Conservation (phyloP, 1,140 invertebrate species). For the roundworm (Caenorhabditis elegans) region WBcel235 BX284606.5:5496001-5496500, state of each 20-base stretch:
- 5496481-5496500: too few relatives aligned
- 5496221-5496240: background rate
- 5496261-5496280: too few relatives aligned
- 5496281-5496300: too few relatives aligned
- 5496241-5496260: background rate
- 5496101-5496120: background rate
- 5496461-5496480: too few relatives aligned
- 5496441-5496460: too few relatives aligned
- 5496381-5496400: constrained; percentile 54
- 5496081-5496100: background rate
- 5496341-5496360: constrained; percentile 53
- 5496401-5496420: background rate
- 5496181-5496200: too few relatives aligned
- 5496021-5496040: background rate
- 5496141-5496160: background rate
- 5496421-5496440: too few relatives aligned
- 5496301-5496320: background rate
- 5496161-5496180: too few relatives aligned
- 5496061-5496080: background rate
- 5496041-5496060: background rate
- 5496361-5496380: constrained; percentile 66
- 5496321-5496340: background rate
- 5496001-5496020: background rate
- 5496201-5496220: background rate
- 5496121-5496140: background rate